Base-by-base conservation (phyloP, 2,113 vertebrate genomes). In the Eidolon helvum region DNA sequence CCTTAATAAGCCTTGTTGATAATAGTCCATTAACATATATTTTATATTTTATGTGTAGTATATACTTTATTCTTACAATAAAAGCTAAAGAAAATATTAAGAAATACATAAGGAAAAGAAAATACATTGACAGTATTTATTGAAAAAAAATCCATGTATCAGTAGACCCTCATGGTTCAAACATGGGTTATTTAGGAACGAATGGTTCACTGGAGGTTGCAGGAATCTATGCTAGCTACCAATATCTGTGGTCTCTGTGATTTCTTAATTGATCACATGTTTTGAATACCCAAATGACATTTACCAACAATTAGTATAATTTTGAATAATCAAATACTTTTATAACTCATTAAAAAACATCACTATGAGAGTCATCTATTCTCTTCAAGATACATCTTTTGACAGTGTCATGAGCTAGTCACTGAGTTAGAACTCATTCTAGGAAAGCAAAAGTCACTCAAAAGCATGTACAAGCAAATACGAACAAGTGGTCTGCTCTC, bases 291-390 rank as follows among this genome's bases (percentile, higher is more conserved):
- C 5, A 57, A 84, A 59, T 96, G 28, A n/a, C 19, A 65, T 87
- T 90, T n/a, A 75, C 50, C 74, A 90, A 87, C 65, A 94, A 40
- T 74, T 87, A 55, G 26, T 63, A 0, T 87, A 30, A 80, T 74
- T 95, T 71, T 86, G 30, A 91, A 78, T 57, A 66, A 89, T 69
- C 33, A 92, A 93, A 53, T 66, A 85, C 88, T 93, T 45, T 53
- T 43, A 22, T 72, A 85, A 61, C 57, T 71, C 55, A 78, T 75
- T 95, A 66, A 11, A 72, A 97, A 87, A 45, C n/a, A 33, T 5
- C 11, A 71, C 10, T 35, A 55, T 8, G 35, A 63, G 30, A 89
- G 50, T 85, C 22, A 78, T 48, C 86, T 68, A 33, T 63, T 68
- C 24, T 80, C 8, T 50, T 89, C 21, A 91, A 85, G 40, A 72